Evolutionary conservation across 2,888 invertebrate species (phyloP), one percentile per base, ranked within the genome.

Genomic region (Ichneumon xanthorius): DNA sequence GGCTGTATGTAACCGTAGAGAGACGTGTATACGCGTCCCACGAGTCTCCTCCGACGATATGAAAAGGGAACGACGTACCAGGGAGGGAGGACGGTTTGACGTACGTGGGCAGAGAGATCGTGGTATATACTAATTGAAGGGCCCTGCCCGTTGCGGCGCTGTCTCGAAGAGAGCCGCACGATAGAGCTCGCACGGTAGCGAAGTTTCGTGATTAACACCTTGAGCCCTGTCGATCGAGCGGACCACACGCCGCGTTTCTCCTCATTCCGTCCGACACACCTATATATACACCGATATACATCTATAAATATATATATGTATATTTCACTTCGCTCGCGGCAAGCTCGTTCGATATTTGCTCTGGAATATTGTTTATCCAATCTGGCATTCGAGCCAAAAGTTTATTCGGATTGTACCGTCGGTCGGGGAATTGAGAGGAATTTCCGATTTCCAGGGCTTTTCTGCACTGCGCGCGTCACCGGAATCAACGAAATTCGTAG

Each of bases 91-190:
- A 82, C 61, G 67, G 40, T 70, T 73, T 70, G 79, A 82, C 53
- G 86, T 73, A 87, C 82, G 87, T 87, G 89, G 87, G 89, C 84
- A 86, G 88, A 85, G 84, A 77, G 55, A 80, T 78, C 70, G 80
- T 55, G 68, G 88, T 90, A 91, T 90, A 91, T 92, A 93, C 93
- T 93, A 93, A 94, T 94, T 94, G 94, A 93, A 92, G 92, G 91
- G 92, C 90, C 91, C 90, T 90, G 88, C 89, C 86, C 88, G 90
- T 89, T 89, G 30, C 40, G n/a, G 65, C 50, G 14, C 14, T 22
- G 82, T 65, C 76, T 80, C 55, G 82, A 72, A 61, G 91, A 72
- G 50, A 68, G 48, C 61, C 30, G 67, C 89, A 92, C 92, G 91
- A 78, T 88, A 72, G 87, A 90, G 89, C 92, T 89, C 92, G 92